A percentile compares a stretch with the other conserved stretches of the same genome.
Conservation (phyloP, 2,113 vertebrate species). For the Prietella phreatophila region DNA sequence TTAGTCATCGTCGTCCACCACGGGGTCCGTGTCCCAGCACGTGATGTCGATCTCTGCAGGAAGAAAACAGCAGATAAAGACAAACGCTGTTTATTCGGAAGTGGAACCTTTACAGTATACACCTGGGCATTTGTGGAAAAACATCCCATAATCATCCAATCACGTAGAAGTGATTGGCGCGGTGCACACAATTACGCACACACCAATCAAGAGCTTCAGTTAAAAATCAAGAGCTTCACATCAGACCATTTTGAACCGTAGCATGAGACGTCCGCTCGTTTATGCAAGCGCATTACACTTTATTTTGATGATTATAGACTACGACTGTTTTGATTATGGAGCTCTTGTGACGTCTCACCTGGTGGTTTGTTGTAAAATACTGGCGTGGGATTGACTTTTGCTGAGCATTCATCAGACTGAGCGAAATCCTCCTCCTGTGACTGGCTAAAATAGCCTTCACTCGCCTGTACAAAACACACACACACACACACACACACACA, state of each 20-base stretch:
- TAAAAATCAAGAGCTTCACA: background rate
- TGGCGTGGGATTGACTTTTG: slow-evolving; percentile 84
- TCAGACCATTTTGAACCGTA: no score
- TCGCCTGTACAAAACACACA: slow-evolving; percentile 72
- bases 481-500: slow-evolving; percentile 22
- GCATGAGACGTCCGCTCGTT: background rate
- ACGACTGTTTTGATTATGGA: background rate
- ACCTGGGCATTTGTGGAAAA: background rate
- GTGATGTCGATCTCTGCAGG: slow-evolving; percentile 92
- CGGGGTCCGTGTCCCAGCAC: slow-evolving; percentile 93
- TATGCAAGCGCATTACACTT: background rate
- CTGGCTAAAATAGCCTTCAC: slow-evolving; percentile 95
- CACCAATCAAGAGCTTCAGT: background rate
- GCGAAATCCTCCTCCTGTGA: slow-evolving; percentile 93
- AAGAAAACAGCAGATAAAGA: slow-evolving; percentile 1
- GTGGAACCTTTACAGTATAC: background rate
- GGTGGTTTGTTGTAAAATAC: slow-evolving; percentile 95
- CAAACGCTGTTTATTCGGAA: background rate
- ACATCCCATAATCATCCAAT: background rate
- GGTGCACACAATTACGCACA: background rate
- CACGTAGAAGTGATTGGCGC: background rate
- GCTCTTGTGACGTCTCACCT: slow-evolving; percentile 69
- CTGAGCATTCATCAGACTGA: slow-evolving; percentile 82
- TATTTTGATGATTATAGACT: background rate
- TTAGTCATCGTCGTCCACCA: slow-evolving; percentile 87